Percentiles rank a stretch among this genome's conserved stretches.
These are phyloP conservation scores for Chelonus formosanus DNA, from an alignment of 2,888 invertebrate species.

Conservation along the genomic window DNA sequence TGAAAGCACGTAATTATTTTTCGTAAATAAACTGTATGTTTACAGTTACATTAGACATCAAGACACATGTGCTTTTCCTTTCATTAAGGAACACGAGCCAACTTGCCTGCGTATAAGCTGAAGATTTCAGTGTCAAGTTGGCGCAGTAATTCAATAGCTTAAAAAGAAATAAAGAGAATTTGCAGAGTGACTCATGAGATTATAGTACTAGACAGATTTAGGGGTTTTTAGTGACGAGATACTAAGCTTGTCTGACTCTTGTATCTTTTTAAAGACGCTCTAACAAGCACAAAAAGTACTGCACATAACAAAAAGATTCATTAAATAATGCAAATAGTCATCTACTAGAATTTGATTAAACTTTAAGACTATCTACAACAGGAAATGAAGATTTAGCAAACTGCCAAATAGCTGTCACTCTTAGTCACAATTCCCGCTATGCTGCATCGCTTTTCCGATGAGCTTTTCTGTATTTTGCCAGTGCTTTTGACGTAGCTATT, in stretches of 20 bases:
- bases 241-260: too few relatives aligned
- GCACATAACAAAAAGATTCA: neutral
- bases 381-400: neutral
- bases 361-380: too few relatives aligned
- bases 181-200: too few relatives aligned
- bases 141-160: too few relatives aligned
- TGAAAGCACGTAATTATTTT: slow-evolving; percentile 2
- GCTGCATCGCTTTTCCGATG: neutral
- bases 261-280: too few relatives aligned
- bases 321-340: too few relatives aligned
- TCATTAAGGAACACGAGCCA: neutral
- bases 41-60: neutral
- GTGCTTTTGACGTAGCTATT: slow-evolving; percentile 12
- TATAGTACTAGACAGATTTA: too few relatives aligned
- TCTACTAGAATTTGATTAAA: too few relatives aligned
- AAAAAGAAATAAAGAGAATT: too few relatives aligned
- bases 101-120: too few relatives aligned
- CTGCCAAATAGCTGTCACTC: slow-evolving; percentile 10
- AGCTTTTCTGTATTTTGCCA: neutral
- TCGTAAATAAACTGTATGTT: slow-evolving; percentile 7
- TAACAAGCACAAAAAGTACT: neutral
- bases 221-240: too few relatives aligned
- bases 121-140: too few relatives aligned
- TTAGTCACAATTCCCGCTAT: slow-evolving; percentile 1
- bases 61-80: neutral